A percentile compares a stretch with the other conserved stretches of the same genome.
Evolutionary conservation across 2,113 vertebrate species (phyloP).

Genomic region (Oreotrochilus melanogaster): DNA sequence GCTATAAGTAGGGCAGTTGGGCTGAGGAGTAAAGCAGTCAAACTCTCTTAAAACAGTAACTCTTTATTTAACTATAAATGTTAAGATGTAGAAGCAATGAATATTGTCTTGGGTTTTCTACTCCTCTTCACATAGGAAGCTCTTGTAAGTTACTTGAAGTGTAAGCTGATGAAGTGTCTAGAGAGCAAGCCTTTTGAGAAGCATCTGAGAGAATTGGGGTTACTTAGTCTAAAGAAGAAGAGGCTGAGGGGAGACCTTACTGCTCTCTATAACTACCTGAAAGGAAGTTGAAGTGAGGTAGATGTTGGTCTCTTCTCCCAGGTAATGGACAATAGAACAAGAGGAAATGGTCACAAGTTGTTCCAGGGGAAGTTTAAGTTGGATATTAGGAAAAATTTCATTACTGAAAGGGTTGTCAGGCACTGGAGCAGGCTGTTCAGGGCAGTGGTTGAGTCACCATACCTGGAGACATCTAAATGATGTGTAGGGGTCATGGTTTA

Average conservation of each 20-base stretch:
- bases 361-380: not conserved
- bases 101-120: not conserved
- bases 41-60: not conserved
- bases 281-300: no score
- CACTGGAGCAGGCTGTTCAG: not conserved
- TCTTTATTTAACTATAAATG: not conserved
- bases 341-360: not conserved
- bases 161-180: not conserved
- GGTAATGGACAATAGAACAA: not conserved
- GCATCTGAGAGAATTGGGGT: not conserved
- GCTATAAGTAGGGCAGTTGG: constrained; percentile 12
- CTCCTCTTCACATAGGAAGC: not conserved
- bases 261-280: not conserved
- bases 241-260: not conserved
- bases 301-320: not conserved
- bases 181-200: not conserved
- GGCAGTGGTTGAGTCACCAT: not conserved
- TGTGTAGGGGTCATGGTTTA: not conserved
- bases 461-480: not conserved
- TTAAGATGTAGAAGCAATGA: not conserved
- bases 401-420: no score
- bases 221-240: not conserved
- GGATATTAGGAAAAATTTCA: not conserved
- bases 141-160: not conserved
- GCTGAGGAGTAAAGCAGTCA: not conserved